Base-by-base conservation (phyloP, 37 sponge, comb jelly and placozoan genomes). In the Beroe ovata region DNA sequence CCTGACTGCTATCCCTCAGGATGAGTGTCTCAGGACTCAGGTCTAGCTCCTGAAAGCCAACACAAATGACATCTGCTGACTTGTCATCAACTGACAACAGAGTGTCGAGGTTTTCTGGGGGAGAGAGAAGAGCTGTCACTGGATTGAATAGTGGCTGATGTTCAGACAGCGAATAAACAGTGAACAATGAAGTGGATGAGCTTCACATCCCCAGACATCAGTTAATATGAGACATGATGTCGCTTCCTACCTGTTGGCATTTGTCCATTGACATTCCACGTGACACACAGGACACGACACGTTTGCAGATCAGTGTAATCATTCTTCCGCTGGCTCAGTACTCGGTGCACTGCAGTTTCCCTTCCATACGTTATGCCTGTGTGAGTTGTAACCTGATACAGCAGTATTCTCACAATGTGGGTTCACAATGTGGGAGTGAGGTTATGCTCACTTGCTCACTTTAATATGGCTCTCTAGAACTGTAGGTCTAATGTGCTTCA, bases 241-340 rank as follows among this genome's bases (percentile, higher is more conserved):
- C 54, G 54, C n/a, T n/a, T n/a, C 63, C 2, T 71, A 77, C 84
- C 84, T 42, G 84, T 77, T 36, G 84, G 84, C 6, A 77, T 33
- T 77, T 77, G 84, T 1, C 84, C 84, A 29, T 77, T 77, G n/a
- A 77, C 84, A 77, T 77, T 77, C 84, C 84, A 77, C 23, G 84
- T 77, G 0, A 77, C 84, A 25, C 84, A 77, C 25, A 77, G 84
- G 20, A 77, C 84, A 2, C 84, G 6, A 25, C 84, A 77, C 1
- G 84, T 30, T 29, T 77, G 84, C 1, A 77, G 47, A 54, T 77
- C 33, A 0, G 84, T 77, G 33, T 32, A 77, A 30, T 39, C 84
- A 29, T 25, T 77, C 84, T 77, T 77, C 41, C 84, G 26, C 47
- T 77, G 84, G 14, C 14, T 77, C 47, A 77, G 54, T 11, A 29